Percentiles rank a stretch among this genome's conserved stretches.
phyloP scores from a whole-genome alignment of 2,113 vertebrate species.

The Colaptes auratus region DNA sequence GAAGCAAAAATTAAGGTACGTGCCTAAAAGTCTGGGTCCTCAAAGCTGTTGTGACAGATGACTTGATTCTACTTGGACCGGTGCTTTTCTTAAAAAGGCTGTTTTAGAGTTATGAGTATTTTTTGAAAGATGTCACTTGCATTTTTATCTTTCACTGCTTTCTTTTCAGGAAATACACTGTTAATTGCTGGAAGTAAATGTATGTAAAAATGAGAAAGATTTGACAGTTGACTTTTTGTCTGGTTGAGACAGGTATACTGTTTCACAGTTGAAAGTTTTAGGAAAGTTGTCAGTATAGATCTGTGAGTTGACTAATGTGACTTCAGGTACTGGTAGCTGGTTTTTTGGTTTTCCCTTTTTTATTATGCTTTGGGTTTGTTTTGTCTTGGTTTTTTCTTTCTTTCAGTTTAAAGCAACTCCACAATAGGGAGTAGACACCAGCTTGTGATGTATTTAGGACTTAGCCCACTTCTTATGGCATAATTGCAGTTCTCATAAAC shows the following conservation, averaged over 20 bases:
- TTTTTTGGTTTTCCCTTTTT: neutral
- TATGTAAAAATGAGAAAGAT: neutral
- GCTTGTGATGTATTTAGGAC: neutral
- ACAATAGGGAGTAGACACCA: neutral
- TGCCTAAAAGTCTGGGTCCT: neutral
- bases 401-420: neutral
- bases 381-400: neutral
- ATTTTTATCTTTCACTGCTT: neutral
- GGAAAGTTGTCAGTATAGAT: neutral
- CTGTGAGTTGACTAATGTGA: fast-evolving
- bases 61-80: neutral
- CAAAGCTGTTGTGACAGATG: neutral
- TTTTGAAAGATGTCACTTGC: neutral
- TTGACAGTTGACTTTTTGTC: neutral
- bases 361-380: neutral
- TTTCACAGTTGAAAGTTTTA: neutral
- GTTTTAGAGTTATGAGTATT: neutral
- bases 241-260: neutral
- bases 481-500: neutral
- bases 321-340: neutral
- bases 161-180: neutral
- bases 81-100: neutral
- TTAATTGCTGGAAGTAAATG: neutral
- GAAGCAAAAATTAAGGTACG: conserved; percentile 96
- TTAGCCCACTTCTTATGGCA: neutral